phyloP scores from a whole-genome alignment of 2,888 invertebrate species.

The Polydrusus cervinus region DNA sequence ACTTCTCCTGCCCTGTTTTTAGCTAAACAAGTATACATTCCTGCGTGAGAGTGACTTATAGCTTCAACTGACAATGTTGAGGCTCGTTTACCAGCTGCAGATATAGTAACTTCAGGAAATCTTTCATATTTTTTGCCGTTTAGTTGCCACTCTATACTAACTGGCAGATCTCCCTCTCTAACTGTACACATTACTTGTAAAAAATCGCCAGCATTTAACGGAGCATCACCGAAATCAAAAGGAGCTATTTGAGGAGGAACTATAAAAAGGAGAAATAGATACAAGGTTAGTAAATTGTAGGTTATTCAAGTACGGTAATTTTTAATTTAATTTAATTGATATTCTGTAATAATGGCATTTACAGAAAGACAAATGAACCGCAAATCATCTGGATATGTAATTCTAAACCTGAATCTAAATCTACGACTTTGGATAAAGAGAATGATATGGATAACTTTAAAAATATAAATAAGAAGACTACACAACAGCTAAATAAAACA shows the following conservation, averaged over 20 bases:
- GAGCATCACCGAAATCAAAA: conserved; percentile 79
- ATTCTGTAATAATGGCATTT: too few relatives aligned
- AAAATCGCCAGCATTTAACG: conserved; percentile 77
- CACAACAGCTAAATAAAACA: too few relatives aligned
- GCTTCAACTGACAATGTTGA: conserved; percentile 79
- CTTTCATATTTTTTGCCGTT: conserved; percentile 70
- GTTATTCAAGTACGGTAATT: too few relatives aligned
- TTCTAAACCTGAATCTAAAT: too few relatives aligned
- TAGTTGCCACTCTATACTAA: conserved; percentile 78
- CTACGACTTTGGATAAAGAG: too few relatives aligned
- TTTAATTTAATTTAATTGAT: too few relatives aligned
- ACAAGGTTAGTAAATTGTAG: background rate
- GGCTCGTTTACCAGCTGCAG: conserved; percentile 69
- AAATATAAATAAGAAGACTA: too few relatives aligned
- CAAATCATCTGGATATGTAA: too few relatives aligned
- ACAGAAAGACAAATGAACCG: too few relatives aligned
- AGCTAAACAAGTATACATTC: conserved; percentile 84
- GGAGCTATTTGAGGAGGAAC: conserved; percentile 80
- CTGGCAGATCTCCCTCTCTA: conserved; percentile 78
- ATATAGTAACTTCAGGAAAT: conserved; percentile 64
- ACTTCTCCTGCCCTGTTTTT: conserved; percentile 67
- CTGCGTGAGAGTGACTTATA: conserved; percentile 80
- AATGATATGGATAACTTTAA: too few relatives aligned
- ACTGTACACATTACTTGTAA: conserved; percentile 78
- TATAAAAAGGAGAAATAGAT: conserved; percentile 63